Percentiles rank a stretch among this genome's conserved stretches.
Evolutionary conservation across 2,888 invertebrate species (phyloP).

Genomic region (Conomelus anceps): DNA sequence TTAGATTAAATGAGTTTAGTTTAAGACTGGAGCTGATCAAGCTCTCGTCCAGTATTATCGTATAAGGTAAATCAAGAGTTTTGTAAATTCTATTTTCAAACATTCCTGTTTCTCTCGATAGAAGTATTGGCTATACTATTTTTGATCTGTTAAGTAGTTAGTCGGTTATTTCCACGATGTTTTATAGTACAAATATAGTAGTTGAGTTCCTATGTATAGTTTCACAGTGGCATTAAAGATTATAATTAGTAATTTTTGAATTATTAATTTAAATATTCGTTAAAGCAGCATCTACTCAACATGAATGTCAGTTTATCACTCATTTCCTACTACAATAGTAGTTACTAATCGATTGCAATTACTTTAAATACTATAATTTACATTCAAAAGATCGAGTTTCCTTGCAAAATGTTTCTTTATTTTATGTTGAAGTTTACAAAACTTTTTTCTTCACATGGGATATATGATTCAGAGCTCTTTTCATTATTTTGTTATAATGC

Average conservation of each 20-base stretch:
- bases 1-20: neutral
- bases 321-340: too few relatives aligned
- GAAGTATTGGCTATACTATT: neutral
- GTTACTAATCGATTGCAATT: too few relatives aligned
- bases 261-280: neutral
- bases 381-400: too few relatives aligned
- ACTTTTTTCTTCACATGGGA: neutral
- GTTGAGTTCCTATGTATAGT: neutral
- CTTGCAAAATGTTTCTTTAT: too few relatives aligned
- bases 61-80: neutral
- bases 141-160: neutral
- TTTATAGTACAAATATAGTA: neutral
- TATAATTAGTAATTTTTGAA: neutral
- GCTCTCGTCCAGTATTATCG: neutral
- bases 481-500: neutral
- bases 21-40: neutral
- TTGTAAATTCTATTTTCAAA: neutral
- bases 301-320: too few relatives aligned
- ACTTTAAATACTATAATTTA: too few relatives aligned
- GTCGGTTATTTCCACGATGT: neutral
- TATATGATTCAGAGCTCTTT: neutral
- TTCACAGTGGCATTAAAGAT: neutral
- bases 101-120: neutral
- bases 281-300: neutral
- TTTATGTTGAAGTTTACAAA: too few relatives aligned